Evolutionary conservation across 1,140 invertebrate species (phyloP).

Genomic region (Drosophila ananassae): DNA sequence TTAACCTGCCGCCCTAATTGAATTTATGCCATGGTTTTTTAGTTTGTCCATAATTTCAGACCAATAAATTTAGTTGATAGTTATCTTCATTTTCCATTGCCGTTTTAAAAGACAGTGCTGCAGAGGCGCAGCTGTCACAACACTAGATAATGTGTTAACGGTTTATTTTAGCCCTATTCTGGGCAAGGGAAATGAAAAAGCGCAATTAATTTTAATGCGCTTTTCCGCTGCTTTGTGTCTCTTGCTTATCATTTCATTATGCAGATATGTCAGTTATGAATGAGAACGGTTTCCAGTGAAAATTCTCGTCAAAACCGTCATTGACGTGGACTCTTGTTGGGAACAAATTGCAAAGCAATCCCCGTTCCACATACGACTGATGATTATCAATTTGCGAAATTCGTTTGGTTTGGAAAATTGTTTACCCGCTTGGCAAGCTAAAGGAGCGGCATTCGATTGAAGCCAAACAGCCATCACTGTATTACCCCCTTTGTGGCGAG

Average conservation of each 20-base stretch:
- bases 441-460: slow-evolving; percentile 3
- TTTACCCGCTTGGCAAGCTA: slow-evolving; percentile 39
- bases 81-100: background rate
- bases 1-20: slow-evolving; percentile 67
- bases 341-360: slow-evolving; percentile 19
- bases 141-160: slow-evolving; percentile 51
- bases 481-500: slow-evolving; percentile 18
- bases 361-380: slow-evolving; percentile 19
- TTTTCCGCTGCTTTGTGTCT: slow-evolving; percentile 53
- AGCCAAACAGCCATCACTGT: background rate
- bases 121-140: slow-evolving; percentile 63
- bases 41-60: slow-evolving; percentile 26
- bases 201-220: slow-evolving; percentile 66
- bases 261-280: slow-evolving; percentile 9
- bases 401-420: slow-evolving; percentile 56
- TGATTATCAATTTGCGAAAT: slow-evolving; percentile 73
- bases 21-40: slow-evolving; percentile 64
- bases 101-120: slow-evolving; percentile 34
- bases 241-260: slow-evolving; percentile 37
- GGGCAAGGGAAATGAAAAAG: slow-evolving; percentile 47
- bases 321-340: slow-evolving; percentile 1
- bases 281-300: background rate
- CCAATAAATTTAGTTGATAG: slow-evolving; percentile 12
- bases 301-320: slow-evolving; percentile 4
- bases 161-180: background rate